Base-by-base conservation (phyloP, 2,113 vertebrate species). In the Spermophilus dauricus region DNA sequence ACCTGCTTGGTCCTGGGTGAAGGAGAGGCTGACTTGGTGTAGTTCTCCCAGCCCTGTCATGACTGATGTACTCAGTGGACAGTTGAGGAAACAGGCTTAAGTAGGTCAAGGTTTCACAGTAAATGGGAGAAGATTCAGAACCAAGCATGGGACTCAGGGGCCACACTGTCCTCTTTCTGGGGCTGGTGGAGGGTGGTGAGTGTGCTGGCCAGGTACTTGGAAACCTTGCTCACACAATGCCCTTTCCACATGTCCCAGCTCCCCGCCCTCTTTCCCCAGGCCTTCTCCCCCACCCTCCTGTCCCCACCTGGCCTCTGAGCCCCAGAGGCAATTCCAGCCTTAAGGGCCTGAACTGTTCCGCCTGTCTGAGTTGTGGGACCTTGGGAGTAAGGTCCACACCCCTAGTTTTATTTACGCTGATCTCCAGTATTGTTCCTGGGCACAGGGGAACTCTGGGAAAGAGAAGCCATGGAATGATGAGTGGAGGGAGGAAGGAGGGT, bases 161-260 rank as follows among this genome's bases (percentile, higher is more conserved):
- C 63, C 77, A 7, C 18, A 42, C 8, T 8, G 1, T 34, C 13
- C 22, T 48, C 24, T 51, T 20, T 24, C 26, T 14, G 4, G 6
- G 72, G 53, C 75, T 30, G 69, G 26, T 39, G 61, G 65, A 39
- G 22, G 37, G 34, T 9, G 28, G 8, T 3, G 7, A 11, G 37
- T 12, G 83, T 69, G 61, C 26, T 61, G 32, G 61, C 61, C 61
- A 24, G 24, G 8, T 11, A 30, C 22, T 5, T 34, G 70, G 34
- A 37, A 10, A 2, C 58, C 26, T 28, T 6, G 58, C 48, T 86
- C 12, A 1, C 1, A 13, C 10, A 0, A 8, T 28, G 34, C 2
- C 83, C 63, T 39, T 32, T 81, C 45, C 17, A 24, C 30, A 30
- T 14, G n/a, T 13, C 89, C 65, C 53, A 26, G 32, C 42, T 28